These are phyloP conservation scores for Lacanobia wlatinum DNA, from an alignment of 2,888 invertebrate genomes.

Conservation along the genomic window DNA sequence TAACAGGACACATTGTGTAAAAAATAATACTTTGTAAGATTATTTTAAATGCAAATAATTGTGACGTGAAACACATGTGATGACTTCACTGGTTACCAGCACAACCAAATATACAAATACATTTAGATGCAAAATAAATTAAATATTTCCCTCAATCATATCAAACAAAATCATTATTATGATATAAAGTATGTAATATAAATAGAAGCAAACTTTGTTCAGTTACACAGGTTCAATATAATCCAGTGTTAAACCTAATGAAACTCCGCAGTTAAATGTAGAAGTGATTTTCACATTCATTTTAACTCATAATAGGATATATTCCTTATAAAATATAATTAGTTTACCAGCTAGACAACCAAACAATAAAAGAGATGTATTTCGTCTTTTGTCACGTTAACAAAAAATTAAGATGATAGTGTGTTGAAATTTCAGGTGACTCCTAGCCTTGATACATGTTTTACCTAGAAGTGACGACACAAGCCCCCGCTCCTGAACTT, in stretches of 20 bases:
- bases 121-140: slow-evolving; percentile 41
- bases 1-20: slow-evolving; percentile 18
- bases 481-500: neutral
- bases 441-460: neutral
- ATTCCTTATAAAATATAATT: too few species aligned
- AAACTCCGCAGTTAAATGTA: neutral
- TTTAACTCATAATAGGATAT: too few species aligned
- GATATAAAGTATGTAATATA: neutral
- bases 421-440: neutral
- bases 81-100: slow-evolving; percentile 31
- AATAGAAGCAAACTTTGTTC: slow-evolving; percentile 13
- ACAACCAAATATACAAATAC: slow-evolving; percentile 47
- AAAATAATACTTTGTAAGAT: slow-evolving; percentile 14
- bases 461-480: neutral
- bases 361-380: too few species aligned
- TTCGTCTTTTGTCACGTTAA: neutral
- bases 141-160: slow-evolving; percentile 5
- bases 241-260: neutral
- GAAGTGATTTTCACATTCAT: too few species aligned
- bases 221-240: neutral
- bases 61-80: slow-evolving; percentile 33
- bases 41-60: slow-evolving; percentile 38
- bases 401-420: neutral
- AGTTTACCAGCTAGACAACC: too few species aligned
- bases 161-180: slow-evolving; percentile 12